Conservation (phyloP, 2,797 vertebrate genomes). For the Schizothorax lantsangensis region DNA sequence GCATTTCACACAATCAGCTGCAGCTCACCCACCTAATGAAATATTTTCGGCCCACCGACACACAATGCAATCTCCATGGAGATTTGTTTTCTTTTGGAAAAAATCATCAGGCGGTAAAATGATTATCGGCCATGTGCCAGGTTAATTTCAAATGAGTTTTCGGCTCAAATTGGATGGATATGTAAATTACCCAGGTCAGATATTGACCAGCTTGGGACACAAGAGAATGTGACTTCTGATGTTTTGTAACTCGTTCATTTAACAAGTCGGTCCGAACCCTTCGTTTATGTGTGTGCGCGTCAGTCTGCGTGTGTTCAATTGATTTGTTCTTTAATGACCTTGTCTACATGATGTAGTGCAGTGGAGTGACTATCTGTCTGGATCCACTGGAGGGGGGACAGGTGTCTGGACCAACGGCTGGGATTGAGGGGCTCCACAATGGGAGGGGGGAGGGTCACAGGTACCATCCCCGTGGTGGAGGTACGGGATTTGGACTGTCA, state of each 20-base stretch:
- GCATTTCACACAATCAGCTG: constrained; percentile 43
- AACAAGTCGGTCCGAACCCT: constrained; percentile 34
- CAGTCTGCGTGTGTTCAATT: constrained; percentile 34
- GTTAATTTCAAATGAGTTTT: constrained; percentile 52
- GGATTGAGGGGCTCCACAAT: neutral
- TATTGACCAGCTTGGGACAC: constrained; percentile 33
- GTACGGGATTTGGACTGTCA: constrained; percentile 54
- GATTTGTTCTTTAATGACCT: constrained; percentile 65
- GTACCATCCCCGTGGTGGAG: constrained; percentile 45
- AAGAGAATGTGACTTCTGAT: constrained; percentile 18
- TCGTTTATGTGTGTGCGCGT: neutral
- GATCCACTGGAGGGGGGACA: constrained; percentile 28
- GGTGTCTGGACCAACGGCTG: constrained; percentile 35
- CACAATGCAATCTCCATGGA: constrained; percentile 43
- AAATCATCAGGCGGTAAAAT: constrained; percentile 44
- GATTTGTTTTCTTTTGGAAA: constrained; percentile 35
- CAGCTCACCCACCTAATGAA: constrained; percentile 45
- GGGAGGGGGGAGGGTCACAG: constrained; percentile 24
- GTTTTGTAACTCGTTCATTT: constrained; percentile 43
- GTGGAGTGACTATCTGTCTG: constrained; percentile 44
- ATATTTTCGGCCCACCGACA: constrained; percentile 36
- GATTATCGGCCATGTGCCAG: constrained; percentile 49
- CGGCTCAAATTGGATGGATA: constrained; percentile 35
- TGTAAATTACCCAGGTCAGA: constrained; percentile 47
- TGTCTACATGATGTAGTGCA: constrained; percentile 66